These are phyloP conservation scores for Trachythela sp. DNA, from an alignment of 64 coral and sea anemone genomes.

Conservation along the genomic window DNA sequence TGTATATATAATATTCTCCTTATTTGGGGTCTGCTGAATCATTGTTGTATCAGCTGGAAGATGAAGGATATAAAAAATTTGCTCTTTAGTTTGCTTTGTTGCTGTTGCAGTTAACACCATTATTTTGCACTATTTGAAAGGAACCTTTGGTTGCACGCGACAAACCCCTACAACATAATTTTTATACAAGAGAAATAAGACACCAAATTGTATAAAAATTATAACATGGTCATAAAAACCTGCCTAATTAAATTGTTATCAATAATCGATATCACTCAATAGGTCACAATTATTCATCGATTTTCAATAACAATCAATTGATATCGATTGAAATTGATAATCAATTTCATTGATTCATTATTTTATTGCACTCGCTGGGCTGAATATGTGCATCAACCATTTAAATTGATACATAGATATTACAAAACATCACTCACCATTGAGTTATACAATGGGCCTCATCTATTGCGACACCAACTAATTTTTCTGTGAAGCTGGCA, in stretches of 20 bases:
- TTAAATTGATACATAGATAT: no score
- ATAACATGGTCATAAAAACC: background rate
- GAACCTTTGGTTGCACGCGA: background rate
- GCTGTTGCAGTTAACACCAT: slow-evolving; percentile 8
- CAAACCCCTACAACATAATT: background rate
- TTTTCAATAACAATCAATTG: no score
- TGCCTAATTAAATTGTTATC: background rate
- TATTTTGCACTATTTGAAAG: background rate
- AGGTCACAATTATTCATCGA: no score
- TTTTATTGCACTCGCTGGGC: no score
- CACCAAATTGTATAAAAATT: background rate
- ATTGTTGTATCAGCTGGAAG: background rate
- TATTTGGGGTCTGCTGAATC: background rate
- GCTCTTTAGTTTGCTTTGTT: background rate
- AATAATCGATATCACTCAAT: no score
- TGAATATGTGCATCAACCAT: no score
- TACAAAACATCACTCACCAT: slow-evolving; percentile 22
- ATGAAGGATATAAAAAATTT: background rate
- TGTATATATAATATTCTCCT: background rate
- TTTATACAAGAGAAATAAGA: background rate
- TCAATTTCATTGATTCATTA: no score
- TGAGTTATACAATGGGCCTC: slow-evolving; percentile 28
- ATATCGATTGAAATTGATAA: no score
- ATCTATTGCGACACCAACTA: slow-evolving; percentile 11
- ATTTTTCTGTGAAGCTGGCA: background rate